Evolutionary conservation across 2,888 invertebrate species (phyloP).

Genomic region (Cremastobaeus sp.): DNA sequence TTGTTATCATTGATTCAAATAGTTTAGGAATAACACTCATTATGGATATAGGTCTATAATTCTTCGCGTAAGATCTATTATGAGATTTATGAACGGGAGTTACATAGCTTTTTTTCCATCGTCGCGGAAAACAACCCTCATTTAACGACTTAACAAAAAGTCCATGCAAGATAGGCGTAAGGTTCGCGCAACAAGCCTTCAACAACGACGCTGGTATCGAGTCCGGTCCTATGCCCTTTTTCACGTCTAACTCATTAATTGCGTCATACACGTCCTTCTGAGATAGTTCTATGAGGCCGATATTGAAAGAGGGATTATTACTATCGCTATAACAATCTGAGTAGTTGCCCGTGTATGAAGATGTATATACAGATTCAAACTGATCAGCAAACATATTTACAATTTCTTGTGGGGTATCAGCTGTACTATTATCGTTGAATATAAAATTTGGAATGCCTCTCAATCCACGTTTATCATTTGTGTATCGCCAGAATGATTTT

Average conservation of each 20-base stretch:
- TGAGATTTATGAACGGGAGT: conserved; percentile 2
- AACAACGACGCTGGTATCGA: neutral
- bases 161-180: conserved; percentile 5
- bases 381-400: conserved; percentile 7
- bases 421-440: neutral
- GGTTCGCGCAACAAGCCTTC: neutral
- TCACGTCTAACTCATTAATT: no score
- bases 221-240: neutral
- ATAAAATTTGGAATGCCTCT: neutral
- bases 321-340: no score
- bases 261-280: neutral
- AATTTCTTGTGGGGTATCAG: neutral
- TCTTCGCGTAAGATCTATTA: neutral
- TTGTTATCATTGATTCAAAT: neutral
- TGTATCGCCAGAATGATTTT: no score
- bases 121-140: neutral
- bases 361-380: conserved; percentile 10
- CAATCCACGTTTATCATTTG: neutral
- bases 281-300: neutral
- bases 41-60: conserved; percentile 9
- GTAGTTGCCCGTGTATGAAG: no score
- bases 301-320: neutral
- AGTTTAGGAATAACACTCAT: conserved; percentile 4
- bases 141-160: neutral
- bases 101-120: conserved; percentile 5